These are phyloP conservation scores for Chaetura pelagica DNA, from an alignment of 2,113 vertebrate species.

Conservation along the genomic window DNA sequence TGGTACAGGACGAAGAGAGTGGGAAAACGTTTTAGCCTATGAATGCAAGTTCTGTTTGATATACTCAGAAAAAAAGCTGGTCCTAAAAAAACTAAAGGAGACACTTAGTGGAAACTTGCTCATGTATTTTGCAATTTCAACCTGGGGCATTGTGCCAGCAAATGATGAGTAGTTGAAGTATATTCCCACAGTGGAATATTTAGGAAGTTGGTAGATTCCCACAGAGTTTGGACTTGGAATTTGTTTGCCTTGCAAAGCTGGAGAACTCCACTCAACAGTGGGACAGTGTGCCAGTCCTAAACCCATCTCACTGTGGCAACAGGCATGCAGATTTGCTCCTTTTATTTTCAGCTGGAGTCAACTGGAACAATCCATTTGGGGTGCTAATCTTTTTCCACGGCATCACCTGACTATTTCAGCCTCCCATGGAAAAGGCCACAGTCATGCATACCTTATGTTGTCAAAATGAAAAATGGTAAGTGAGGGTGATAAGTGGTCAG, in stretches of 20 bases:
- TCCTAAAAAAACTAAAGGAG: not conserved
- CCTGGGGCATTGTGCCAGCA: not conserved
- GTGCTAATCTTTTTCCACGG: not conserved
- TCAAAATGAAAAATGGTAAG: not conserved
- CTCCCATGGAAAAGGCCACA: not conserved
- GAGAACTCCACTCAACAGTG: not conserved
- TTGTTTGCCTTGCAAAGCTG: not conserved
- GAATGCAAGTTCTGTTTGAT: not conserved
- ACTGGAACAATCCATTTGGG: not conserved
- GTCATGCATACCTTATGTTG: not conserved
- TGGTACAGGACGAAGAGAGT: not conserved
- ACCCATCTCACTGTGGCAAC: not conserved
- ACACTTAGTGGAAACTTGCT: not conserved
- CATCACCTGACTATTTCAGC: not conserved
- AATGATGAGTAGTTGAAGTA: not conserved
- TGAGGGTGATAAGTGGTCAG: not conserved
- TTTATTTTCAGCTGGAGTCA: not conserved
- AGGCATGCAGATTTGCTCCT: rapidly evolving
- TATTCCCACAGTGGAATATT: not conserved
- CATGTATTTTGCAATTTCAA: not conserved
- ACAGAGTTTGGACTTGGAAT: not conserved
- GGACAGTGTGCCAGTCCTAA: not conserved
- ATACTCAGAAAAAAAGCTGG: not conserved
- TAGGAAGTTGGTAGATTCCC: not conserved
- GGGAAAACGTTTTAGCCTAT: not conserved